These are phyloP conservation scores for Sebastes goodei DNA, from an alignment of 2,797 vertebrate genomes.

Conservation along the genomic window DNA sequence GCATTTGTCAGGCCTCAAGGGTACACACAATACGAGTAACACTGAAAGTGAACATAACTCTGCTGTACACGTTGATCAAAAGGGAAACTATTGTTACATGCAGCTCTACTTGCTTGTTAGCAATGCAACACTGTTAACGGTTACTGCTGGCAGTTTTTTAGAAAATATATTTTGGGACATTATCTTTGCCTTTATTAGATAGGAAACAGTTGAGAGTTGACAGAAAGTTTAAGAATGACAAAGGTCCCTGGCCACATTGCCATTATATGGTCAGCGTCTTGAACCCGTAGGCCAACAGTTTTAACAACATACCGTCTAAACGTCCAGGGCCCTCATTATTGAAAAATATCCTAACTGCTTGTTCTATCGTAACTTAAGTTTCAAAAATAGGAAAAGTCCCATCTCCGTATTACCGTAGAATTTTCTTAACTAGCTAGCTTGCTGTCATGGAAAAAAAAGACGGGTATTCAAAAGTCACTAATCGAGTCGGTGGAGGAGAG, in stretches of 20 bases:
- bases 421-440: no score
- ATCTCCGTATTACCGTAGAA: no score
- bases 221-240: background rate
- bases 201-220: background rate
- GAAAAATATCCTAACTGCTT: no score
- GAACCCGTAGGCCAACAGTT: background rate
- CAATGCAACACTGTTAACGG: background rate
- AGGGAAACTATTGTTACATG: background rate
- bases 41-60: background rate
- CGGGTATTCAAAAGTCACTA: accelerated
- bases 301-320: background rate
- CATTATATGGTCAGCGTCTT: background rate
- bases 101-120: background rate
- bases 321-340: accelerated
- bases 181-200: background rate
- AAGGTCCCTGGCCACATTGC: background rate
- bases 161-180: background rate
- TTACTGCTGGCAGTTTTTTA: background rate
- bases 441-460: no score
- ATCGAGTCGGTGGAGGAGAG: accelerated
- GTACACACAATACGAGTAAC: background rate
- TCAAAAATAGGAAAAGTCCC: no score
- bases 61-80: background rate
- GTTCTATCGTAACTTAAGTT: no score
- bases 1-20: background rate